Evolutionary conservation across 2,888 invertebrate genomes (phyloP).

Genomic region (Melangyna quadrimaculata): DNA sequence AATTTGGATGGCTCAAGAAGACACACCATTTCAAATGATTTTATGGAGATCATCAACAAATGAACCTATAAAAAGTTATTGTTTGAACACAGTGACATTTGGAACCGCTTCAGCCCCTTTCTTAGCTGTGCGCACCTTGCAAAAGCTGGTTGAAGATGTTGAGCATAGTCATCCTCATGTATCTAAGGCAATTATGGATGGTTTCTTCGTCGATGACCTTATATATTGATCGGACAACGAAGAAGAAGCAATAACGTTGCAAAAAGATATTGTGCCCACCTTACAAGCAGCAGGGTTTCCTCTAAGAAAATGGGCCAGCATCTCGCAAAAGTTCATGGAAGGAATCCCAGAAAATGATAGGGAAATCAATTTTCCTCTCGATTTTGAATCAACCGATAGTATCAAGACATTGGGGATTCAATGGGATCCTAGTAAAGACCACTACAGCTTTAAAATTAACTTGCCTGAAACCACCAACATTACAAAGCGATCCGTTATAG

Average conservation of each 20-base stretch:
- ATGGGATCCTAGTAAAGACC: too few species aligned
- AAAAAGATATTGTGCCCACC: not conserved
- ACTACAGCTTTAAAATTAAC: too few species aligned
- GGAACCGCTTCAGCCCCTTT: conserved; percentile 64
- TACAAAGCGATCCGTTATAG: too few species aligned
- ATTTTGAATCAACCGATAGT: not conserved
- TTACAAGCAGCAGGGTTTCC: conserved; percentile 23
- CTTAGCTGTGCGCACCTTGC: conserved; percentile 57
- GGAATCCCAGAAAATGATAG: conserved; percentile 20
- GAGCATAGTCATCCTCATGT: conserved; percentile 67
- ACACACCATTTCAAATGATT: conserved; percentile 41
- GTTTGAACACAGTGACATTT: conserved; percentile 66
- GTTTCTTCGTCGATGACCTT: conserved; percentile 68
- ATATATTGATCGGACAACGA: conserved; percentile 32
- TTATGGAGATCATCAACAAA: conserved; percentile 32
- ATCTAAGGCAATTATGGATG: conserved; percentile 26
- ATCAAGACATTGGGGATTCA: not conserved
- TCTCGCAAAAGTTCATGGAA: conserved; percentile 6
- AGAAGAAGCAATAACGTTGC: conserved; percentile 1
- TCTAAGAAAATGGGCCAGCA: conserved; percentile 42
- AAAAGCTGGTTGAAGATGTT: conserved; percentile 66
- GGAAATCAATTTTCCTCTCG: conserved; percentile 23
- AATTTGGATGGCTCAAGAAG: conserved; percentile 14
- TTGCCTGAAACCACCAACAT: too few species aligned
- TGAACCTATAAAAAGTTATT: conserved; percentile 47